These are phyloP conservation scores for Drosophila funebris DNA, from an alignment of 1,140 invertebrate species.

Conservation along the genomic window DNA sequence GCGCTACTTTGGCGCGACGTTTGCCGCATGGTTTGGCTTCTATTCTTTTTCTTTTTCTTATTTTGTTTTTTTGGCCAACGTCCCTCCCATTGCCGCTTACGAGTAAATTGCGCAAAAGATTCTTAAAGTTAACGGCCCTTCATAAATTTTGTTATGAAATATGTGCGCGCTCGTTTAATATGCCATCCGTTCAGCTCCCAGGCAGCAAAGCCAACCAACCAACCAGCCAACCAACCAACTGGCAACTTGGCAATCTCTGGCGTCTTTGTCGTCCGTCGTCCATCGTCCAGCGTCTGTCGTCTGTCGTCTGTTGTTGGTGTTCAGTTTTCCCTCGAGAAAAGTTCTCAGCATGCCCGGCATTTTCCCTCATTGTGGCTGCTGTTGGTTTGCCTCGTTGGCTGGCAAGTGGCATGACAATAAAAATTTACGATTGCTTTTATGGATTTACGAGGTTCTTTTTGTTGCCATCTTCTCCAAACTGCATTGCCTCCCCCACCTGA, in stretches of 20 bases:
- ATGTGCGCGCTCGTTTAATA: slow-evolving; percentile 76
- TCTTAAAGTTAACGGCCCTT: slow-evolving; percentile 82
- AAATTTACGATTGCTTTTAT: slow-evolving; percentile 82
- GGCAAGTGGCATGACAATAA: slow-evolving; percentile 80
- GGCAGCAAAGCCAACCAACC: slow-evolving; percentile 6
- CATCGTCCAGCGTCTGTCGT: too few relatives aligned
- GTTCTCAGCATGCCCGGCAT: slow-evolving; percentile 65
- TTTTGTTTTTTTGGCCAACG: slow-evolving; percentile 7
- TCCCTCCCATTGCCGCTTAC: slow-evolving; percentile 16
- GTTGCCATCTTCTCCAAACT: slow-evolving; percentile 12
- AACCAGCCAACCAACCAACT: slow-evolving; percentile 14
- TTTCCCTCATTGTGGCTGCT: slow-evolving; percentile 46
- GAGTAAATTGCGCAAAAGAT: slow-evolving; percentile 77
- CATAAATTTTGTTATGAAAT: slow-evolving; percentile 82
- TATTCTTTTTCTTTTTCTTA: background rate
- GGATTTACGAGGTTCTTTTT: slow-evolving; percentile 77
- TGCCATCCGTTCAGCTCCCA: slow-evolving; percentile 43
- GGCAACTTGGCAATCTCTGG: slow-evolving; percentile 12
- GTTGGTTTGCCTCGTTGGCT: slow-evolving; percentile 6
- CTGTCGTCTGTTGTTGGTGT: slow-evolving; percentile 20
- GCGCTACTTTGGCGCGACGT: slow-evolving; percentile 64
- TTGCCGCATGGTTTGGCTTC: slow-evolving; percentile 5
- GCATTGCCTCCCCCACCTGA: background rate
- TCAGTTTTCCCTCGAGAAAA: slow-evolving; percentile 76
- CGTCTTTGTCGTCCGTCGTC: slow-evolving; percentile 15